Percentiles rank a stretch among this genome's conserved stretches.
Conservation (phyloP, 1,140 invertebrate genomes). For the Drosophila nigrodunni region DNA sequence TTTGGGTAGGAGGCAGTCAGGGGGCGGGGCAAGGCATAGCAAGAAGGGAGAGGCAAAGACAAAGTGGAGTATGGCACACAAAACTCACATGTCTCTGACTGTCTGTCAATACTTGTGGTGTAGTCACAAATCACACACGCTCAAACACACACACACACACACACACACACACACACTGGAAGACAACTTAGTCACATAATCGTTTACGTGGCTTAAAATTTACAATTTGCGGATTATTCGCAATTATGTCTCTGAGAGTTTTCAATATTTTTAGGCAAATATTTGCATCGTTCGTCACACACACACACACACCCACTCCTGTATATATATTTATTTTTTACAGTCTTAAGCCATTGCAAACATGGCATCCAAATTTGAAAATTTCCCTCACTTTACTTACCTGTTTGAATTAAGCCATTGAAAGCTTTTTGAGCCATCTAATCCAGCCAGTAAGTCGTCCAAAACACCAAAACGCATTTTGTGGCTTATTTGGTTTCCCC, state of each 20-base stretch:
- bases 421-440: constrained; percentile 57
- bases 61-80: constrained; percentile 40
- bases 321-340: constrained; percentile 21
- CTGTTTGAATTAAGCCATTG: constrained; percentile 37
- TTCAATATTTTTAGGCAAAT: constrained; percentile 38
- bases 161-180: neutral
- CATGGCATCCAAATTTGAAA: constrained; percentile 24
- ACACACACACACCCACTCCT: neutral
- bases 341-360: constrained; percentile 25
- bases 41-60: neutral
- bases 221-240: constrained; percentile 55
- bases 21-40: neutral
- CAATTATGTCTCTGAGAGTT: constrained; percentile 43
- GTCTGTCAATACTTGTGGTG: constrained; percentile 45
- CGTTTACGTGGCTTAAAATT: constrained; percentile 53
- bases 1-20: neutral
- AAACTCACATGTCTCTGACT: constrained; percentile 7
- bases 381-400: constrained; percentile 26
- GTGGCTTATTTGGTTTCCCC: constrained; percentile 49
- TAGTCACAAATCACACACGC: constrained; percentile 37
- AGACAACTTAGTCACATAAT: constrained; percentile 40
- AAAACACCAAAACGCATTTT: constrained; percentile 55
- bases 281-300: constrained; percentile 44
- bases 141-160: neutral
- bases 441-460: constrained; percentile 53